These are phyloP conservation scores for Emys orbicularis DNA, from an alignment of 2,797 vertebrate genomes.

Conservation along the genomic window DNA sequence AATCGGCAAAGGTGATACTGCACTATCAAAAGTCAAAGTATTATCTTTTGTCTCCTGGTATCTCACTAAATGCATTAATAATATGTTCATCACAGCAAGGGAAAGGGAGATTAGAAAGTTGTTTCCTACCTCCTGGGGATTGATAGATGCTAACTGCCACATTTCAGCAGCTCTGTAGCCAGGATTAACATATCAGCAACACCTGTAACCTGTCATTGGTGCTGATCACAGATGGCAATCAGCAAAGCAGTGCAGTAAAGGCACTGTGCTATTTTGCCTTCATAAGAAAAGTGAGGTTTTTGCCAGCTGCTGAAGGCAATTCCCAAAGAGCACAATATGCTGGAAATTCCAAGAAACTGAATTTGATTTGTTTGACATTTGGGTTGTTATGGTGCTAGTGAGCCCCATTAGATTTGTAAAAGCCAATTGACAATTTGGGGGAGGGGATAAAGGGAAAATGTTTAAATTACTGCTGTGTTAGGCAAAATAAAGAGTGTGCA, in stretches of 20 bases:
- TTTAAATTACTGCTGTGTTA: neutral
- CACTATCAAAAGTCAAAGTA: neutral
- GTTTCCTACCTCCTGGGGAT: neutral
- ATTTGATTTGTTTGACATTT: conserved; percentile 5
- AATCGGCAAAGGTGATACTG: neutral
- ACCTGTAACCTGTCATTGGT: neutral
- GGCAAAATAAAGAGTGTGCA: neutral
- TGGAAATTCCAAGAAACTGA: neutral
- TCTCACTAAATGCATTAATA: neutral
- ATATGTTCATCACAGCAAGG: neutral
- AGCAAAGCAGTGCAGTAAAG: neutral
- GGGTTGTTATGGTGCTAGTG: neutral
- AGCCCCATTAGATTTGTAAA: neutral
- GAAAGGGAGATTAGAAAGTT: neutral
- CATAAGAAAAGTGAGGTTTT: neutral
- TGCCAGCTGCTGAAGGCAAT: neutral
- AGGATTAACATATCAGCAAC: conserved; percentile 1
- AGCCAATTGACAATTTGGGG: neutral
- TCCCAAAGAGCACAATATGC: neutral
- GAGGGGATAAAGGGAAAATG: neutral
- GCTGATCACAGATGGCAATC: neutral
- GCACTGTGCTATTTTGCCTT: neutral
- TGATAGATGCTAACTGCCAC: neutral
- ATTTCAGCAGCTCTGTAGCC: neutral
- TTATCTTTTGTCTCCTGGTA: neutral